Evolutionary conservation across 1,140 invertebrate genomes (phyloP).

Genomic region (Charaxes varanes): DNA sequence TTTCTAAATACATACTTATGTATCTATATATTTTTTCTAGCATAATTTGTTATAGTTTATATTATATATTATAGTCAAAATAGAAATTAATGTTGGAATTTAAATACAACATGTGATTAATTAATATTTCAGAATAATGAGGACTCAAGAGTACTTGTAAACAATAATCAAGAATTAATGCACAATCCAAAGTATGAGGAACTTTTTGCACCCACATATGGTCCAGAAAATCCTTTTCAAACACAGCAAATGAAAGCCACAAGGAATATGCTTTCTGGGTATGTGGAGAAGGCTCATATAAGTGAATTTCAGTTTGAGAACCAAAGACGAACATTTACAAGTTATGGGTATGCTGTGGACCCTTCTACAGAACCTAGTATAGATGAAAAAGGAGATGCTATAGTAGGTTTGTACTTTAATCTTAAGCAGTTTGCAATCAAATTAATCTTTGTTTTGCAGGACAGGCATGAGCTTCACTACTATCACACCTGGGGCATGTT

Average conservation of each 20-base stretch:
- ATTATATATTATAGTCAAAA: no score
- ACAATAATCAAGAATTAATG: slow-evolving; percentile 85
- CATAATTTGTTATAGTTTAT: no score
- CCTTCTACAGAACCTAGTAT: slow-evolving; percentile 85
- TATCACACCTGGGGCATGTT: no score
- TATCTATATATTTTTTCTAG: no score
- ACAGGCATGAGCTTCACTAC: no score
- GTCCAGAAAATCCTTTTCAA: slow-evolving; percentile 93
- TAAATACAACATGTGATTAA: neutral
- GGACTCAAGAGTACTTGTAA: slow-evolving; percentile 50
- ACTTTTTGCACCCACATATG: slow-evolving; percentile 89
- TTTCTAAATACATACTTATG: no score
- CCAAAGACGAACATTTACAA: slow-evolving; percentile 93
- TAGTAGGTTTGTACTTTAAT: slow-evolving; percentile 77
- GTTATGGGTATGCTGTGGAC: slow-evolving; percentile 96
- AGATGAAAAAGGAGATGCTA: slow-evolving; percentile 76
- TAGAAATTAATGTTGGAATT: no score
- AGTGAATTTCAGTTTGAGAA: slow-evolving; percentile 99
- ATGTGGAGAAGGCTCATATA: slow-evolving; percentile 95
- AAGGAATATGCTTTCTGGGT: slow-evolving; percentile 96
- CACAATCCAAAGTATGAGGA: slow-evolving; percentile 98
- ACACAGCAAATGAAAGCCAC: slow-evolving; percentile 90
- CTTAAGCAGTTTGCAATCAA: neutral
- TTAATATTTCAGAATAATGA: slow-evolving; percentile 50
- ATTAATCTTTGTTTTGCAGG: no score